Conservation (phyloP, 2,888 invertebrate species). For the Zhengitettix transpicula region DNA sequence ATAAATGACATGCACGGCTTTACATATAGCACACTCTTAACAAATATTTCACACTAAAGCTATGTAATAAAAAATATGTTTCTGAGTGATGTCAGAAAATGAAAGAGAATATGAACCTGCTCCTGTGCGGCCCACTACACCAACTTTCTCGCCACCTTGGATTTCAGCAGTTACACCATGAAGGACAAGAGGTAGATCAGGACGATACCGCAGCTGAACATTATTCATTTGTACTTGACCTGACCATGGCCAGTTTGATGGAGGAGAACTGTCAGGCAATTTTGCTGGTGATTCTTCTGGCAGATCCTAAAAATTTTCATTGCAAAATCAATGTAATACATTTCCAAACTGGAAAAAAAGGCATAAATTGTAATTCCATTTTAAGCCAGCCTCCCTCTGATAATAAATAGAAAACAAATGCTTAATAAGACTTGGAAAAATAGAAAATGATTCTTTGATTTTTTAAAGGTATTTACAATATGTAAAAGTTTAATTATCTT, state of each 20-base stretch:
- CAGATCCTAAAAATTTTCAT: conserved; percentile 1
- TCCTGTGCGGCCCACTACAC: conserved; percentile 36
- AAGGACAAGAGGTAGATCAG: conserved; percentile 26
- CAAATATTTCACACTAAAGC: no score
- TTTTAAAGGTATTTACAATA: background rate
- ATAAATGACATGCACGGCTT: no score
- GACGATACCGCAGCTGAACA: conserved; percentile 25
- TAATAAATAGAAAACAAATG: no score
- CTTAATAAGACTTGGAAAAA: no score
- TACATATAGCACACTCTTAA: no score
- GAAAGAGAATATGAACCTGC: conserved; percentile 24
- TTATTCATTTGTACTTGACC: conserved; percentile 24
- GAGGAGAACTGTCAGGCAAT: conserved; percentile 19
- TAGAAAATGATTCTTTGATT: no score
- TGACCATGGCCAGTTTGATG: conserved; percentile 24
- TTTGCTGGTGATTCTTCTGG: conserved; percentile 19
- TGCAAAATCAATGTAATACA: no score
- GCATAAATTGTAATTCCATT: no score
- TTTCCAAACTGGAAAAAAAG: no score
- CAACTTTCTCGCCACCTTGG: conserved; percentile 30
- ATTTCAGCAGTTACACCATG: conserved; percentile 28
- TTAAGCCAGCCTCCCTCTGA: no score
- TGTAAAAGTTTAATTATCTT: conserved; percentile 2
- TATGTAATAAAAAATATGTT: no score
- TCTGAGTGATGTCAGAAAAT: no score